Percentiles rank a stretch among this genome's conserved stretches.
Evolutionary conservation across 1,140 invertebrate genomes (phyloP).

Genomic region (Coelopa frigida): DNA sequence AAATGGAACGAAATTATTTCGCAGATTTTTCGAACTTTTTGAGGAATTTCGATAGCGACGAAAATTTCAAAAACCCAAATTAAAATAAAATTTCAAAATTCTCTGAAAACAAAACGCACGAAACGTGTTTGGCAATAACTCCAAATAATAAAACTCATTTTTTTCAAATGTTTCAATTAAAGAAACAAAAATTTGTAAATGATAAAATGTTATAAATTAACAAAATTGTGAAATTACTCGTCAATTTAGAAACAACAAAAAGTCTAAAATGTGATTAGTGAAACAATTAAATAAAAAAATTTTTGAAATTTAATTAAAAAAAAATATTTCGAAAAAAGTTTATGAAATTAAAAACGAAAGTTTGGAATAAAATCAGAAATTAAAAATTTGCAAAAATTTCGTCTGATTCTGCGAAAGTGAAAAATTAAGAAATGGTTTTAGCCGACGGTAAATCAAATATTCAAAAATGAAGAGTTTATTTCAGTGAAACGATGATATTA

Average conservation of each 20-base stretch:
- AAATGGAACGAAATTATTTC: constrained; percentile 2
- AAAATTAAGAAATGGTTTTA: no score
- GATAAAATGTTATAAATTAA: background rate
- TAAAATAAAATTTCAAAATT: constrained; percentile 6
- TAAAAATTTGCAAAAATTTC: no score
- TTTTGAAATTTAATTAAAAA: background rate
- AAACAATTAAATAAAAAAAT: background rate
- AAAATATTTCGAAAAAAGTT: no score
- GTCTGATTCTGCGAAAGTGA: no score
- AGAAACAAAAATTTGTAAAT: constrained; percentile 1
- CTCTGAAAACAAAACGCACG: background rate
- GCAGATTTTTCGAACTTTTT: constrained; percentile 1
- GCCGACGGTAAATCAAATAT: no score
- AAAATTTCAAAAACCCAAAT: background rate
- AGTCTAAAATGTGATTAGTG: background rate
- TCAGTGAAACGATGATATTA: no score
- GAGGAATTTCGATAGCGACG: background rate
- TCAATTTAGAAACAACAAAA: background rate
- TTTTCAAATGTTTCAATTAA: background rate
- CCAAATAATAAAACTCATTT: constrained; percentile 1
- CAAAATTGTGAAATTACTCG: background rate
- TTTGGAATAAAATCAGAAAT: no score
- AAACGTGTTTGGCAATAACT: no score
- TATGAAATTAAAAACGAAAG: no score
- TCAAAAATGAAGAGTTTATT: no score